Percentiles rank a stretch among this genome's conserved stretches.
These are phyloP conservation scores for Cremastinae sp. DNA, from an alignment of 2,888 invertebrate species.

Conservation along the genomic window DNA sequence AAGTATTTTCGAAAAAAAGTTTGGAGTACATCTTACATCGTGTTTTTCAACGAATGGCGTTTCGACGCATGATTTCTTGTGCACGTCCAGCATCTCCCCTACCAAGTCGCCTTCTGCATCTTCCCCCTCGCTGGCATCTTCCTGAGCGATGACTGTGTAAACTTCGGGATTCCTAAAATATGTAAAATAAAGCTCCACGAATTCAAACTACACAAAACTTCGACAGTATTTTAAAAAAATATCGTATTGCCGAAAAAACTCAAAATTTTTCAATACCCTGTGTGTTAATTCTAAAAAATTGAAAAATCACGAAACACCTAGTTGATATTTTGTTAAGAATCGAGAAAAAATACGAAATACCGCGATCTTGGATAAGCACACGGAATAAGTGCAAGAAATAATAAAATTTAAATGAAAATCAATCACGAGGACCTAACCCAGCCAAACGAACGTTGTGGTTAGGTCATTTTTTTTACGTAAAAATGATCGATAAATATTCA, in stretches of 20 bases:
- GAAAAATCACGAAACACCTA: too few species aligned
- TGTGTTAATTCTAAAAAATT: too few species aligned
- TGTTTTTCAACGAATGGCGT: constrained; percentile 75
- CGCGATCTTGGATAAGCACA: too few species aligned
- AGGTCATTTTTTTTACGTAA: constrained; percentile 71
- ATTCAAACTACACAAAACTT: too few species aligned
- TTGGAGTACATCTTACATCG: constrained; percentile 75
- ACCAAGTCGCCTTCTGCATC: constrained; percentile 73
- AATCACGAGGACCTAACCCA: constrained; percentile 41
- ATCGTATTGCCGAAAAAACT: too few species aligned
- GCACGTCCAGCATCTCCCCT: constrained; percentile 73
- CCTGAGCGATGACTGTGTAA: constrained; percentile 74
- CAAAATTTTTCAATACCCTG: too few species aligned
- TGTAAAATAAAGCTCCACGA: too few species aligned
- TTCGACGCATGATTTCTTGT: constrained; percentile 72
- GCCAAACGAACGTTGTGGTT: constrained; percentile 71
- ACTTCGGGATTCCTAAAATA: constrained; percentile 73
- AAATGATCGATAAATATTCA: constrained; percentile 72
- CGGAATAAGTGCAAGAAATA: too few species aligned
- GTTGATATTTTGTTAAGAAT: too few species aligned
- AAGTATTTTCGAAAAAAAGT: too few species aligned
- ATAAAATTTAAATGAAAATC: constrained; percentile 14
- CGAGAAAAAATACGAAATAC: too few species aligned
- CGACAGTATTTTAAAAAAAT: too few species aligned
- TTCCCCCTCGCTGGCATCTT: constrained; percentile 80